Base-by-base conservation (phyloP, 2,888 invertebrate genomes). In the Antitype chi region DNA sequence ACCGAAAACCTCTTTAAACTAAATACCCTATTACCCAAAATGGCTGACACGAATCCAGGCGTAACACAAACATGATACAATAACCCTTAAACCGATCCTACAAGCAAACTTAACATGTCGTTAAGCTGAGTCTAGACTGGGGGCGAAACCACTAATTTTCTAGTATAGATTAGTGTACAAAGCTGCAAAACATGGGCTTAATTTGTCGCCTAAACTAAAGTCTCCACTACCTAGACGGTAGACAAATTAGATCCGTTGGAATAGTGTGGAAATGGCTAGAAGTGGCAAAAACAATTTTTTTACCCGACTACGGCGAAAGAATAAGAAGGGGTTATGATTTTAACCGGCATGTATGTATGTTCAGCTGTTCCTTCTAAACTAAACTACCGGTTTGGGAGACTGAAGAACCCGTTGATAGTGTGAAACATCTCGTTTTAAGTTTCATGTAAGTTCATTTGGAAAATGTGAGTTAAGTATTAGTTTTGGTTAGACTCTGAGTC, bases 141-240 rank as follows among this genome's bases (percentile, higher is more conserved):
- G 32, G 23, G 28, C 62, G 72, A 70, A 81, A 85, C 88, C 87
- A 89, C 90, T 85, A 92, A 92, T 92, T 89, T 83, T 87, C 87
- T 85, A 87, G 84, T 86, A 85, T 85, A 89, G 91, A 91, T 93
- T 90, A 90, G 91, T 88, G 86, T 86, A 89, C 87, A 89, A 86
- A 89, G 90, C 91, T 86, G 88, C 91, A 91, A 93, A 93, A 92
- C 93, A 93, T 89, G 89, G 87, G 90, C 90, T 92, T 91, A 92
- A 92, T 92, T 93, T 92, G 92, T 92, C 90, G 89, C 89, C 88
- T 88, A 90, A 93, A 93, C 90, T 93, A 91, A 87, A 85, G 85
- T 88, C 86, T 82, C 66, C 81, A 76, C 87, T 86, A 89, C 90
- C 90, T 91, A 91, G 88, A 90, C 89, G 86, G 89, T 80, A 91